Percentiles rank a stretch among this genome's conserved stretches.
Conservation (phyloP, 1,140 invertebrate genomes). For the Andrena cerasifolii region DNA sequence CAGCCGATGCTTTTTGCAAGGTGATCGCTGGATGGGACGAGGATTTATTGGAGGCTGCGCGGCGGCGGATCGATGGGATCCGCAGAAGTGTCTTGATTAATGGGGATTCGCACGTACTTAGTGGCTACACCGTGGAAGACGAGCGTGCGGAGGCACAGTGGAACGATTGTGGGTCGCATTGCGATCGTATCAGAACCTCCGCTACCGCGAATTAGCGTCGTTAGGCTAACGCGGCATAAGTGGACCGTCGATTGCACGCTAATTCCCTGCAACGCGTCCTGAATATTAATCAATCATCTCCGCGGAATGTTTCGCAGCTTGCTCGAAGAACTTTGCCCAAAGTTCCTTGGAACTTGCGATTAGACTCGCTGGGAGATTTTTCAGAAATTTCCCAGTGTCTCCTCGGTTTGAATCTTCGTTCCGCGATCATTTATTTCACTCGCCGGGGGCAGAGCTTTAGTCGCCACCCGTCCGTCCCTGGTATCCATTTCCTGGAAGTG, state of each 20-base stretch:
- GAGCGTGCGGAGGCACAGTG: slow-evolving; percentile 23
- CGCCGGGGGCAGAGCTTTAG: too few species aligned
- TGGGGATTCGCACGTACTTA: background rate
- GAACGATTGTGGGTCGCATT: slow-evolving; percentile 31
- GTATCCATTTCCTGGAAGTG: background rate
- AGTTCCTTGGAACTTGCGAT: too few species aligned
- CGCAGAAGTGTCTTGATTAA: slow-evolving; percentile 1
- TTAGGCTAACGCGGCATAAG: slow-evolving; percentile 40
- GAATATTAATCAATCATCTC: background rate
- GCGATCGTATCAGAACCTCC: slow-evolving; percentile 39
- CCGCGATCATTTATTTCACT: background rate
- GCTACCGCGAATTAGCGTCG: slow-evolving; percentile 47
- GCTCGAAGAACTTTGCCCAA: too few species aligned
- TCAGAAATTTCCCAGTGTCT: too few species aligned
- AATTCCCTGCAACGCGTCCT: slow-evolving; percentile 50
- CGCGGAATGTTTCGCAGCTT: background rate
- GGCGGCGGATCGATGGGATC: background rate
- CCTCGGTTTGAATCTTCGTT: background rate
- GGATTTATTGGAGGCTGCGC: too few species aligned
- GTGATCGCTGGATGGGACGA: too few species aligned
- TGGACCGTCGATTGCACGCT: slow-evolving; percentile 40
- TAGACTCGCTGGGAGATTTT: too few species aligned
- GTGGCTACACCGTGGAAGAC: background rate
- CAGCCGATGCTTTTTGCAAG: too few species aligned
- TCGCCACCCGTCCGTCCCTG: too few species aligned